A percentile compares a stretch with the other conserved stretches of the same genome.
phyloP scores from a whole-genome alignment of 2,113 vertebrate genomes.

The Mustela lutreola region DNA sequence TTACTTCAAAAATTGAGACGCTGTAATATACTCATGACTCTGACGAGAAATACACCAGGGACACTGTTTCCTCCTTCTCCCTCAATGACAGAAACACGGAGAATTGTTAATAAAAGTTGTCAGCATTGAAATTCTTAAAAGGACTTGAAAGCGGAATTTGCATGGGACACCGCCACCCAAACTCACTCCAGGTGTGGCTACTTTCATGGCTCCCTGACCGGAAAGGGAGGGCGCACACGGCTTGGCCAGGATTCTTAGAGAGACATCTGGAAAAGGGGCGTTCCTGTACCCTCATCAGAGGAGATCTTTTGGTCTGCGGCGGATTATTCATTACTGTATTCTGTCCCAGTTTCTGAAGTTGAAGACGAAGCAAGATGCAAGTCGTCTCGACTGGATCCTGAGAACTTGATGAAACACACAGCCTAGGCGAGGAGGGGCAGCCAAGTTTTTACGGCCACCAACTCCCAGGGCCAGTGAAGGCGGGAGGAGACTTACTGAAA shows the following conservation, averaged over 20 bases:
- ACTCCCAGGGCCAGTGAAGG: not conserved
- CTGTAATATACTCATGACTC: slow-evolving; percentile 56
- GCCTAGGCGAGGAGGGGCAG: not conserved
- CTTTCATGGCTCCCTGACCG: slow-evolving; percentile 28
- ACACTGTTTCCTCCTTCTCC: slow-evolving; percentile 72
- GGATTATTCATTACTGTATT: not conserved
- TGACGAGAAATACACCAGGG: slow-evolving; percentile 73
- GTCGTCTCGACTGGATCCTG: not conserved
- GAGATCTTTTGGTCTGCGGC: slow-evolving; percentile 24
- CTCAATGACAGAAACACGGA: slow-evolving; percentile 70
- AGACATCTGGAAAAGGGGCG: slow-evolving; percentile 42
- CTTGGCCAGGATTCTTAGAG: slow-evolving; percentile 45
- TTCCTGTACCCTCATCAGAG: not conserved
- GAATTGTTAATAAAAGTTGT: slow-evolving; percentile 79
- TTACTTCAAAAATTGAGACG: slow-evolving; percentile 76
- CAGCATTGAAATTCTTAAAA: slow-evolving; percentile 77
- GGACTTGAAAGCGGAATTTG: slow-evolving; percentile 82
- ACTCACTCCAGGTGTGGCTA: slow-evolving; percentile 79
- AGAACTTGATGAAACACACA: not conserved
- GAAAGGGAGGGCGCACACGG: not conserved
- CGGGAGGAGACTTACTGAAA: not conserved
- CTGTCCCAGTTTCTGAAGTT: slow-evolving; percentile 16
- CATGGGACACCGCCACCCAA: slow-evolving; percentile 75
- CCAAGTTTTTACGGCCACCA: not conserved
- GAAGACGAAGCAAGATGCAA: slow-evolving; percentile 49